phyloP scores from a whole-genome alignment of 2,113 vertebrate species.

The Epinephelus cyanopodus region DNA sequence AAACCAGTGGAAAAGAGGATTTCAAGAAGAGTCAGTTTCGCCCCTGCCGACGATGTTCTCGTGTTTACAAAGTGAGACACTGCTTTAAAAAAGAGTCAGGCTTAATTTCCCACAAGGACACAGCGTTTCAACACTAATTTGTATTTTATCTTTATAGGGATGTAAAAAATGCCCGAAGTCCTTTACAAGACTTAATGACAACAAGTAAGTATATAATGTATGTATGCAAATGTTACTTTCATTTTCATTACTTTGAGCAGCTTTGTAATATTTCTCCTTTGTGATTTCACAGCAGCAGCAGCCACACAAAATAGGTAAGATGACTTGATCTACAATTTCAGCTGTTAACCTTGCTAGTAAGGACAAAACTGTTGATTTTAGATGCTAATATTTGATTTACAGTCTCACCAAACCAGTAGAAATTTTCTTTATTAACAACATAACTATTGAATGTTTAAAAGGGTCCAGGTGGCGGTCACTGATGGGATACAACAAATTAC shows the following conservation, averaged over 20 bases:
- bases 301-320: conserved; percentile 66
- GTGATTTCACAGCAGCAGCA: conserved; percentile 44
- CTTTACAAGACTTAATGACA: conserved; percentile 68
- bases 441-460: conserved; percentile 32
- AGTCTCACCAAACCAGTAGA: background rate
- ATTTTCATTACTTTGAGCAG: background rate
- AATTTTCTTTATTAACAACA: background rate
- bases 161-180: conserved; percentile 68
- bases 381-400: background rate
- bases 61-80: conserved; percentile 81
- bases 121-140: conserved; percentile 10
- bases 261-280: conserved; percentile 28
- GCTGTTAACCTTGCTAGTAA: background rate
- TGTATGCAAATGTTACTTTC: background rate
- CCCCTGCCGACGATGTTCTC: conserved; percentile 80
- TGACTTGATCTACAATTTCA: background rate
- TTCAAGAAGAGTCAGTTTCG: conserved; percentile 87
- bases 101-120: background rate
- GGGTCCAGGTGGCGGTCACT: conserved; percentile 29
- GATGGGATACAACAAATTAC: conserved; percentile 61
- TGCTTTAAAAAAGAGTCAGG: background rate
- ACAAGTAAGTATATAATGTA: conserved; percentile 51
- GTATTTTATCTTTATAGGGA: conserved; percentile 70
- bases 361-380: background rate
- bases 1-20: conserved; percentile 79